Conservation (phyloP, 2,797 vertebrate species). For the Sebastes vulpes region DNA sequence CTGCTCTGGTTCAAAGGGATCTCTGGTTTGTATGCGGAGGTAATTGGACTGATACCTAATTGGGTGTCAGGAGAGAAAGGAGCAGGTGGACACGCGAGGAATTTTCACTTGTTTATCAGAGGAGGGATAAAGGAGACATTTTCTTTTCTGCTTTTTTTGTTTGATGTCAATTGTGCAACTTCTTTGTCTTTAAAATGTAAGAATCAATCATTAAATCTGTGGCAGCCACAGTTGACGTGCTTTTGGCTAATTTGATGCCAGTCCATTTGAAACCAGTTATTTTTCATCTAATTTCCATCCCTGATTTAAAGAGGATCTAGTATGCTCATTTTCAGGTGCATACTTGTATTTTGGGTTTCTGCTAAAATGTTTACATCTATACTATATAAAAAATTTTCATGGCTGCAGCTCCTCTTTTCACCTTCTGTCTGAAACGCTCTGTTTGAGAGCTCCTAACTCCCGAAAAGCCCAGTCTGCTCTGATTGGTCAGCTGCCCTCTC, state of each 20-base stretch:
- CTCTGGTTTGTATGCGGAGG: constrained; percentile 44
- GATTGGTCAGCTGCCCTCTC: no score
- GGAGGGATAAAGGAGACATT: background rate
- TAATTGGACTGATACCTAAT: constrained; percentile 54
- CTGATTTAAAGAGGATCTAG: no score
- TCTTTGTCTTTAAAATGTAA: background rate
- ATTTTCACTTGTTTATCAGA: constrained; percentile 26
- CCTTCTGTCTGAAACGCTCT: no score
- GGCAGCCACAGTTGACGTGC: background rate
- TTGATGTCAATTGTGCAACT: background rate
- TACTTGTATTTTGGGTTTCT: no score
- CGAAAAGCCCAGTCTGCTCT: no score
- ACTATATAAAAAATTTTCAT: no score
- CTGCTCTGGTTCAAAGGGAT: constrained; percentile 44
- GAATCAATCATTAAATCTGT: background rate
- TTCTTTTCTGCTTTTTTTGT: background rate
- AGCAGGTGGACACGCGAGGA: constrained; percentile 40
- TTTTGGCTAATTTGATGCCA: background rate
- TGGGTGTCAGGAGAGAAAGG: constrained; percentile 45
- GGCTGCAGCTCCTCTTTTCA: no score
- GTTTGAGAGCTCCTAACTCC: no score
- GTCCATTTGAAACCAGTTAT: background rate
- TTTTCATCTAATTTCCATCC: background rate
- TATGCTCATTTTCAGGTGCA: no score
- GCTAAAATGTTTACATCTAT: no score